Evolutionary conservation across 1,140 invertebrate genomes (phyloP), one percentile per base, ranked within the genome.

Genomic region (Cydia fagiglandana): DNA sequence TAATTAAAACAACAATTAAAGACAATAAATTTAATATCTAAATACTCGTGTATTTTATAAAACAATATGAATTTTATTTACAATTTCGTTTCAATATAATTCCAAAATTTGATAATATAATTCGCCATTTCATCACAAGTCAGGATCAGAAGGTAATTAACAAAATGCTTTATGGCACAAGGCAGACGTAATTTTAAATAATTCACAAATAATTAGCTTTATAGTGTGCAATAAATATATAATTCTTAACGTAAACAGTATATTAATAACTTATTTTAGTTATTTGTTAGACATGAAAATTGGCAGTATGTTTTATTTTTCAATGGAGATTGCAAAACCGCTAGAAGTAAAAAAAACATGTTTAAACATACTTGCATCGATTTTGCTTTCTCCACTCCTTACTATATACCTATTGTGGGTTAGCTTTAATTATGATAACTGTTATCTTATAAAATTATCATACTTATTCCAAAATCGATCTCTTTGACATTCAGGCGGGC

Each of bases 11-110:
- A 82, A 80, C 68, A 79, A 74, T 81, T 78, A 28, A 66, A 41
- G 86, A 86, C 80, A 86, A 82, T 74, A 84, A 86, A 85, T 90
- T 89, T 91, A 90, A 85, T 91, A 83, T 88, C 84, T 88, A 91
- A 86, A 88, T 89, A 90, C 28, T 53, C 20, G 24, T 30, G 28
- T 56, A 74, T 74, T 74, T 74, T 90, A 88, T 90, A 91, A 88
- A 87, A 89, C 76, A 86, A 89, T 85, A 74, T 89, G 82, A 87
- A 86, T 86, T 83, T 38, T 79, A 87, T 88, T 30, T 50, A 74
- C 41, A 74, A 74, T 50, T 74, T 28, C 6, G 45, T 53, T 45
- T 56, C 24, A 74, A 74, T 74, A 53, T 74, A 74, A 53, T 74
- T 53, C 20, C 73, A 74, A 74, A 74, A 56, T 53, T n/a, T 53